Base-by-base conservation (phyloP, 2,113 vertebrate species). In the Anas platyrhynchos region DNA sequence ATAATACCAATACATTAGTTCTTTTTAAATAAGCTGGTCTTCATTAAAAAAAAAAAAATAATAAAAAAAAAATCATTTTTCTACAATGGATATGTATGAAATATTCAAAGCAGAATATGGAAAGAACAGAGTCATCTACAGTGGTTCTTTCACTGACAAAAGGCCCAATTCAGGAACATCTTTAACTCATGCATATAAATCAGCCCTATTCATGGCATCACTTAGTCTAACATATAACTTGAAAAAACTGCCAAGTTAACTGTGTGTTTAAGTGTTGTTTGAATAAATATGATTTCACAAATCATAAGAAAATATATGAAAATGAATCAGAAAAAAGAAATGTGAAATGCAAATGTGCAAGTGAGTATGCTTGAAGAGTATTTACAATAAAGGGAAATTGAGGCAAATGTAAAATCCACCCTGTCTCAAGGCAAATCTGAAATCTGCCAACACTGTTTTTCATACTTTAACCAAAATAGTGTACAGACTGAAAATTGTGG, bases 241-340 rank as follows among this genome's bases (percentile, higher is more conserved):
- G 38, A 94, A 94, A 86, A 23, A 85, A 48, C 72, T 46, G 27
- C 48, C 55, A 78, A 91, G 48, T 44, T 69, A 96, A 93, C 72
- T 72, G 48, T 22, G 14, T 84, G 68, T 88, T 95, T 90, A 91
- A 93, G 54, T 93, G 76, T 88, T 92, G 15, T 27, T 84, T 82
- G 26, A 89, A 87, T 84, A 92, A 78, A 54, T 71, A 54, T 58
- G 26, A 50, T 67, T 91, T 89, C 62, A 82, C 14, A 62, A 77
- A 85, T 87, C 34, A 29, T 72, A 41, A 59, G 41, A 83, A 90
- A 91, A 54, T 56, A 65, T 18, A 38, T 63, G 27, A 54, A 81
- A 46, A 88, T 78, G 5, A 83, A 75, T 88, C 55, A 88, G 34
- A 63, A 74, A 62, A 86, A 73, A 80, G 7, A 27, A 77, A 72